Evolutionary conservation across 2,888 invertebrate genomes (phyloP).

Genomic region (Drosophila barbarae): DNA sequence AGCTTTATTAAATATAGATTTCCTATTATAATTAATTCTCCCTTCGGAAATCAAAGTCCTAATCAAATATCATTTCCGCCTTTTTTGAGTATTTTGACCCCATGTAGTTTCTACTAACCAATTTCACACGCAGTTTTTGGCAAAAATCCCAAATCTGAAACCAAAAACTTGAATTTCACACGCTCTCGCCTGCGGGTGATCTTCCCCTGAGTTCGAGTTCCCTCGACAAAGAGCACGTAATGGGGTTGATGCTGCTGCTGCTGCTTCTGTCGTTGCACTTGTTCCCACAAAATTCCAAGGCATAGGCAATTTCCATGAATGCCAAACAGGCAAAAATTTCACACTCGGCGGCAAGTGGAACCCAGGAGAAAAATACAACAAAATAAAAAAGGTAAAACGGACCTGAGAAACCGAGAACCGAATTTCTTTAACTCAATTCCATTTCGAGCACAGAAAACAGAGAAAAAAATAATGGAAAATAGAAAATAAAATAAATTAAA

Average conservation of each 20-base stretch:
- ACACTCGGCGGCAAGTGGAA: conserved; percentile 51
- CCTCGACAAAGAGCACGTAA: conserved; percentile 53
- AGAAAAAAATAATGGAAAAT: neutral
- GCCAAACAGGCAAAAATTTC: conserved; percentile 64
- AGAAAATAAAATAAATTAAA: neutral
- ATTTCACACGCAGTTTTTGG: conserved; percentile 1
- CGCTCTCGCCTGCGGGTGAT: conserved; percentile 70
- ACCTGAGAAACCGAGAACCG: conserved; percentile 26
- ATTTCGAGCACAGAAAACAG: neutral
- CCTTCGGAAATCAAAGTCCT: neutral
- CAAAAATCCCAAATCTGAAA: conserved; percentile 10
- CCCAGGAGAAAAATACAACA: conserved; percentile 3
- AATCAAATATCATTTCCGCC: neutral
- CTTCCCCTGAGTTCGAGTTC: conserved; percentile 21
- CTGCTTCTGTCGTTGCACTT: conserved; percentile 59
- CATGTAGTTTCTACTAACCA: conserved; percentile 4
- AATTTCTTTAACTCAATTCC: conserved; percentile 27
- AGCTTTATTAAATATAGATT: neutral
- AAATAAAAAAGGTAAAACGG: conserved; percentile 16
- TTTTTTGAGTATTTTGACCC: neutral
- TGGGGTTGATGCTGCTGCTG: conserved; percentile 25
- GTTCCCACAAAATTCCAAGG: conserved; percentile 70
- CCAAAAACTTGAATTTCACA: conserved; percentile 59
- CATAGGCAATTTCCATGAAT: conserved; percentile 72
- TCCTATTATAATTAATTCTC: neutral